phyloP scores from a whole-genome alignment of 64 coral and sea anemone species.

The Actinia equina region DNA sequence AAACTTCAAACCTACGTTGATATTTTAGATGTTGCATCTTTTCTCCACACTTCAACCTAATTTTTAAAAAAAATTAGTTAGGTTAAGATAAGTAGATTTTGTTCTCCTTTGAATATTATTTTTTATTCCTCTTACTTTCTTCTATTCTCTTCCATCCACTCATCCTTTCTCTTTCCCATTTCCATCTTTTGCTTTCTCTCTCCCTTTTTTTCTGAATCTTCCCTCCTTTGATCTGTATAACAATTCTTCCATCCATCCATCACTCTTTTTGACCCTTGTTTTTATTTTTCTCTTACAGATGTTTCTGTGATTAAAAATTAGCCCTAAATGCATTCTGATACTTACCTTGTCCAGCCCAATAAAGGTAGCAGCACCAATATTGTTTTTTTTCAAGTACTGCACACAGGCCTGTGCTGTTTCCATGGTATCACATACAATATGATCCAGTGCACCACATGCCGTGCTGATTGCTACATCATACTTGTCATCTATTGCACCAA shows the following conservation, averaged over 20 bases:
- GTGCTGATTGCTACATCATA: slow-evolving; percentile 99
- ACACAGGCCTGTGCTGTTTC: slow-evolving; percentile 97
- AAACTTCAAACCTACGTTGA: neutral
- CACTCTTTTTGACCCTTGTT: too few relatives aligned
- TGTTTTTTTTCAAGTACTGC: slow-evolving; percentile 74
- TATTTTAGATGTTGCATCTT: slow-evolving; percentile 1
- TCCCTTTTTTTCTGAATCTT: too few relatives aligned
- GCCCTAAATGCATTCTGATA: neutral
- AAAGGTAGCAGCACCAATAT: slow-evolving; percentile 87
- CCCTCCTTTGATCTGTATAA: neutral
- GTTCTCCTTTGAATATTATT: neutral
- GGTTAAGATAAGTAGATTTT: neutral
- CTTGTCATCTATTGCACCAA: slow-evolving; percentile 98
- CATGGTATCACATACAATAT: slow-evolving; percentile 98
- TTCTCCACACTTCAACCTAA: neutral
- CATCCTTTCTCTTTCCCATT: neutral
- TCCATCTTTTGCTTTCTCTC: neutral
- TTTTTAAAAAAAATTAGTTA: neutral
- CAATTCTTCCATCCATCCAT: neutral
- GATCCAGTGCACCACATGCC: slow-evolving; percentile 87
- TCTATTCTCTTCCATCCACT: neutral
- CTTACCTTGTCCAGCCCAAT: slow-evolving; percentile 83
- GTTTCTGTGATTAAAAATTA: too few relatives aligned
- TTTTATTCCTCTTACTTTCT: neutral
- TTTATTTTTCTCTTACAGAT: too few relatives aligned